phyloP scores from a whole-genome alignment of 2,797 vertebrate genomes.

The Xenopus petersii region DNA sequence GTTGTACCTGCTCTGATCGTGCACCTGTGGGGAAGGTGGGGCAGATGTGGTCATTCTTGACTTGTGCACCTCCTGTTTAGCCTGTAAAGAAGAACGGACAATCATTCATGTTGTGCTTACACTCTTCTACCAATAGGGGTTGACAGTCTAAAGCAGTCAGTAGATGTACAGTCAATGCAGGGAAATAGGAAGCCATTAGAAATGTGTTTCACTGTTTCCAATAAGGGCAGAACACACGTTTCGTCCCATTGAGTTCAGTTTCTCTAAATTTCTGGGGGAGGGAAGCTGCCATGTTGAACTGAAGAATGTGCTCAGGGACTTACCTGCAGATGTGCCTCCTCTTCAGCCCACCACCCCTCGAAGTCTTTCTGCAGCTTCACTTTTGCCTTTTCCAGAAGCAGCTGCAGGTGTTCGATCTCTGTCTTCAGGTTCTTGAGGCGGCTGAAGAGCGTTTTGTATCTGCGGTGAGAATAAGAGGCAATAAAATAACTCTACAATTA shows the following conservation, averaged over 20 bases:
- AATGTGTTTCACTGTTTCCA: too few species aligned
- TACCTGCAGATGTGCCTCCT: slow-evolving; percentile 74
- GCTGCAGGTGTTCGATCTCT: slow-evolving; percentile 90
- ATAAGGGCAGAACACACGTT: too few species aligned
- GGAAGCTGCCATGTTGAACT: too few species aligned
- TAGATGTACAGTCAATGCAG: too few species aligned
- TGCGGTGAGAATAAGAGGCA: slow-evolving; percentile 49
- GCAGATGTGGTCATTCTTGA: background rate
- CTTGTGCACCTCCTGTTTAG: background rate
- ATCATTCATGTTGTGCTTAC: background rate
- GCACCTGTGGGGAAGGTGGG: background rate
- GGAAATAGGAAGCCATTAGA: too few species aligned
- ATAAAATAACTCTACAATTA: background rate
- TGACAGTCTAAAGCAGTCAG: too few species aligned
- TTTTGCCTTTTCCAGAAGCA: slow-evolving; percentile 80
- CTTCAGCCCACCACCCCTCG: slow-evolving; percentile 82
- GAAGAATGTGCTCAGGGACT: background rate
- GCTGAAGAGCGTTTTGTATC: slow-evolving; percentile 76
- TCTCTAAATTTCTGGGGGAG: too few species aligned
- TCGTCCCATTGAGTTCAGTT: too few species aligned
- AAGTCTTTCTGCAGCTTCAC: slow-evolving; percentile 87
- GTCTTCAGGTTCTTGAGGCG: slow-evolving; percentile 81
- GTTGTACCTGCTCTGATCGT: slow-evolving; percentile 7
- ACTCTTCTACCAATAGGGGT: too few species aligned
- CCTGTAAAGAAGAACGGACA: background rate